Conservation (phyloP, 1,140 invertebrate species). For the Pachyrhynchus sulphureomaculatus region DNA sequence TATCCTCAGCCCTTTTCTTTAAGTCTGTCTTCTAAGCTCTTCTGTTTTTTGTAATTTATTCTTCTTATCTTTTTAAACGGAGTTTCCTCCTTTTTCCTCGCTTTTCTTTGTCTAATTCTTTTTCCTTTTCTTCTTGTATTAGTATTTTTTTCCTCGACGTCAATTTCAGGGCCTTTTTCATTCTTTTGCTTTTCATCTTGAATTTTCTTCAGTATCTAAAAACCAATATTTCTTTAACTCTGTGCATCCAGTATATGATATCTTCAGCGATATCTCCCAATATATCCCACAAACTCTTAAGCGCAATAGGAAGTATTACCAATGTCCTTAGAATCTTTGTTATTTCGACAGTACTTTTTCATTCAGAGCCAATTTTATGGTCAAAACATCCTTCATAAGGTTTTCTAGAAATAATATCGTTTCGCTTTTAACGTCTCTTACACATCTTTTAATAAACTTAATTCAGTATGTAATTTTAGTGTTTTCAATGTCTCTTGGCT, state of each 20-base stretch:
- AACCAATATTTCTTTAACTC: constrained; percentile 17
- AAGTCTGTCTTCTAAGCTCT: constrained; percentile 33
- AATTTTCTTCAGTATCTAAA: constrained; percentile 2
- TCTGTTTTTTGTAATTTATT: constrained; percentile 33
- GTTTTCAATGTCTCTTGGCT: neutral
- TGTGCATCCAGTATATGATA: constrained; percentile 15
- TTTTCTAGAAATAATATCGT: constrained; percentile 20
- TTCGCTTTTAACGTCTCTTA: constrained; percentile 17
- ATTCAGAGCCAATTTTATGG: constrained; percentile 7
- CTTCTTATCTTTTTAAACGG: neutral
- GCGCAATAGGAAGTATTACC: neutral
- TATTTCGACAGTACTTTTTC: neutral
- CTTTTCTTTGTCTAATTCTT: neutral
- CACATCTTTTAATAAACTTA: constrained; percentile 13
- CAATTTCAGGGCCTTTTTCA: constrained; percentile 6
- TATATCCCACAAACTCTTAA: constrained; percentile 3
- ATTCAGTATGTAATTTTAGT: neutral
- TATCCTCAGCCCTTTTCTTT: too few species aligned
- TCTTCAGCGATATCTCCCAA: constrained; percentile 14
- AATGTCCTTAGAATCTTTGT: neutral
- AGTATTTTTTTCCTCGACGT: neutral
- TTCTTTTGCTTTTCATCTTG: constrained; percentile 2
- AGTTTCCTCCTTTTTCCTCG: constrained; percentile 4
- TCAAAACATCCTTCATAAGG: constrained; percentile 1
- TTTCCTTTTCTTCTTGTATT: neutral